Conservation (phyloP, 53 echinoderm and acorn worm genomes). For the Apostichopus leukothele region DNA sequence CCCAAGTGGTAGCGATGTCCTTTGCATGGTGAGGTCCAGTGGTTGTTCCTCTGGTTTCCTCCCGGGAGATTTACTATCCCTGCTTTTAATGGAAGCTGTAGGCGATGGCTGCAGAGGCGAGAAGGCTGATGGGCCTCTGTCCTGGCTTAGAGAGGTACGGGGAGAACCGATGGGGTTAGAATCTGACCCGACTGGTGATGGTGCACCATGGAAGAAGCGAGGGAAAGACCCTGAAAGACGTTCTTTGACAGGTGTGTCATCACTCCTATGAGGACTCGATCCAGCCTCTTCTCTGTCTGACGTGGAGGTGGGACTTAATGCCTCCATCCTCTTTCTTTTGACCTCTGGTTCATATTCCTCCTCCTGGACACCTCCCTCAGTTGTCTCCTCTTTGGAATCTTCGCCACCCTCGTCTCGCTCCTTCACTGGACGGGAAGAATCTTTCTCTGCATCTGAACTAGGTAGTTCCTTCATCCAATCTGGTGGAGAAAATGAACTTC, state of each 20-base stretch:
- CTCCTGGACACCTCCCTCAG: not conserved
- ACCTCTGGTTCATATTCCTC: not conserved
- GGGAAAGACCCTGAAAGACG: not conserved
- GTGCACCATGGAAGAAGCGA: slow-evolving; percentile 22
- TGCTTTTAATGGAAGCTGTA: slow-evolving; percentile 45
- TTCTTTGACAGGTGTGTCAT: not conserved
- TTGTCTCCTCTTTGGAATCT: slow-evolving; percentile 3
- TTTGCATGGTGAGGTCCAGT: slow-evolving; percentile 77
- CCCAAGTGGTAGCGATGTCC: slow-evolving; percentile 12
- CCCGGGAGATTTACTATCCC: slow-evolving; percentile 53
- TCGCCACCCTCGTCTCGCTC: not conserved
- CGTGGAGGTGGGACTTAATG: not conserved
- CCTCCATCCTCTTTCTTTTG: slow-evolving; percentile 21
- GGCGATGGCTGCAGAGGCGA: slow-evolving; percentile 13
- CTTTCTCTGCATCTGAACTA: not conserved
- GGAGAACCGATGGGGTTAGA: slow-evolving; percentile 22
- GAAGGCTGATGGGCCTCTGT: slow-evolving; percentile 25
- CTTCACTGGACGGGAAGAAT: not conserved
- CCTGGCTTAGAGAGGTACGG: not conserved
- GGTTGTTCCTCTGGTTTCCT: slow-evolving; percentile 75
- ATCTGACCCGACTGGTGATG: slow-evolving; percentile 4
- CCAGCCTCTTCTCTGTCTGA: not conserved
- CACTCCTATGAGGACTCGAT: not conserved
- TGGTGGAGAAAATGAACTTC: slow-evolving; percentile 42
- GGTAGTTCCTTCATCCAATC: not conserved